phyloP scores from a whole-genome alignment of 2,113 vertebrate species.

The Heterotis niloticus region DNA sequence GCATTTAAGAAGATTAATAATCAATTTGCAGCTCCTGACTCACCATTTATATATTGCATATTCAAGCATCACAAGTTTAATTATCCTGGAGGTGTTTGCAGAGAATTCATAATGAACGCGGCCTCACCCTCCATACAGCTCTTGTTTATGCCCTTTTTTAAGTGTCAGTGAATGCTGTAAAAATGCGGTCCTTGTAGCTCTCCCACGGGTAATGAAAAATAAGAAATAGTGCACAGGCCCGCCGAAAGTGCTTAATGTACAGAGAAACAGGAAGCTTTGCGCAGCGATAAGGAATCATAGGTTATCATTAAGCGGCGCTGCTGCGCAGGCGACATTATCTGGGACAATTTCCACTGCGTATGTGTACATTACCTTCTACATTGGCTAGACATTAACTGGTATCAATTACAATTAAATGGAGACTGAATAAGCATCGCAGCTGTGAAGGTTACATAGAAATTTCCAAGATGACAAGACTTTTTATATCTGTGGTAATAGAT shows the following conservation, averaged over 20 bases:
- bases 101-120: slow-evolving; percentile 19
- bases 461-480: neutral
- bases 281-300: neutral
- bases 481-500: neutral
- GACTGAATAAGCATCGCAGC: neutral
- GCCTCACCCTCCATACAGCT: neutral
- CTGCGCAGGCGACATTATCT: neutral
- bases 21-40: slow-evolving; percentile 8
- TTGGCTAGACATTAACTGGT: neutral
- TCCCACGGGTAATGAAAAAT: neutral
- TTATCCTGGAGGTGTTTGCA: slow-evolving; percentile 2
- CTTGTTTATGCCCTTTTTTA: neutral
- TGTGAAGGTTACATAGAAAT: neutral
- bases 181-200: neutral
- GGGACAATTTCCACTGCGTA: neutral
- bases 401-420: neutral
- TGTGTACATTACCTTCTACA: neutral
- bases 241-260: neutral
- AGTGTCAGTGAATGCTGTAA: slow-evolving; percentile 11
- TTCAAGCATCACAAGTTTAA: slow-evolving; percentile 18
- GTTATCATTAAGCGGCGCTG: neutral
- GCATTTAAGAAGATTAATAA: slow-evolving; percentile 21
- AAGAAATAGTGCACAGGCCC: neutral
- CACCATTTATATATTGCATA: slow-evolving; percentile 8
- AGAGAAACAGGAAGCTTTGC: neutral